Evolutionary conservation across 1,140 invertebrate species (phyloP).

Genomic region (Lycorma delicatula): DNA sequence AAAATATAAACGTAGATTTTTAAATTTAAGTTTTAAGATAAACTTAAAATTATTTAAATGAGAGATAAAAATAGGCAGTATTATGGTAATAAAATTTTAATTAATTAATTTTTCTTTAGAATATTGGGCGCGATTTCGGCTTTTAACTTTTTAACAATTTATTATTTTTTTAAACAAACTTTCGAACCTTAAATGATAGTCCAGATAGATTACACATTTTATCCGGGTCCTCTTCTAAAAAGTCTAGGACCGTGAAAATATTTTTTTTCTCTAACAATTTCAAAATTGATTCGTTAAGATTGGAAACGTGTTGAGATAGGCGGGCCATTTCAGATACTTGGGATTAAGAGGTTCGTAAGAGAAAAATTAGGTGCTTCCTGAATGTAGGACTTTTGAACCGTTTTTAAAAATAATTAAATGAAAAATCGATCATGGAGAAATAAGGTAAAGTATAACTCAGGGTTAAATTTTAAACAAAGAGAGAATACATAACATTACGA

Average conservation of each 20-base stretch:
- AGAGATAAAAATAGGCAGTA: too few species aligned
- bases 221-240: constrained; percentile 44
- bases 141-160: too few species aligned
- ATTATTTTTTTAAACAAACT: background rate
- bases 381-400: background rate
- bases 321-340: constrained; percentile 9
- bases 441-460: background rate
- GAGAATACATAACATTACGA: too few species aligned
- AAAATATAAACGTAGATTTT: too few species aligned
- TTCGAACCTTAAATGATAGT: constrained; percentile 40
- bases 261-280: constrained; percentile 42
- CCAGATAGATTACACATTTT: constrained; percentile 36
- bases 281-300: constrained; percentile 40
- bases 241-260: constrained; percentile 48
- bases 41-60: too few species aligned
- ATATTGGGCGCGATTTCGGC: too few species aligned
- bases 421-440: constrained; percentile 4
- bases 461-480: too few species aligned
- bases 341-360: constrained; percentile 11
- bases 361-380: background rate
- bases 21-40: too few species aligned
- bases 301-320: background rate
- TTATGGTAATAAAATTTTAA: too few species aligned
- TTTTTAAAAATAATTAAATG: background rate
- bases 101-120: too few species aligned